Evolutionary conservation across 2,797 vertebrate species (phyloP).

Genomic region (Tokudaia tokunoshimensis): DNA sequence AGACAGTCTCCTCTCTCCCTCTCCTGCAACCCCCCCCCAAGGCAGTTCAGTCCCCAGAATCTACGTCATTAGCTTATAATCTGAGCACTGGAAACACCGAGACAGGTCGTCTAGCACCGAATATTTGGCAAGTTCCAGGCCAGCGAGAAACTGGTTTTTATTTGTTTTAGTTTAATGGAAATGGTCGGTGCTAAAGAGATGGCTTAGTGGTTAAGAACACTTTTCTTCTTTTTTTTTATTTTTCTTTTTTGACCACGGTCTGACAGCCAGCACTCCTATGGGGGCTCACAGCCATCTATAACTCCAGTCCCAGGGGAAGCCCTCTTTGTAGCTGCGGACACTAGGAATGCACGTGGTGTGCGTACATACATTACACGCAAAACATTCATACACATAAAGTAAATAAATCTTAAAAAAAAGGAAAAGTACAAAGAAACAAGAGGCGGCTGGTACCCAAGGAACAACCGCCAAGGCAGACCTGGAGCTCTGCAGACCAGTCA

Average conservation of each 20-base stretch:
- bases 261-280: neutral
- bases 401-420: neutral
- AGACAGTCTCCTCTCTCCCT: neutral
- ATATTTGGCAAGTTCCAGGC: neutral
- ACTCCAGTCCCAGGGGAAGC: too few relatives aligned
- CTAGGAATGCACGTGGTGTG: neutral
- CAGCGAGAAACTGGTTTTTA: neutral
- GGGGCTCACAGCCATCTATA: neutral
- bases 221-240: too few relatives aligned
- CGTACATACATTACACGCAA: neutral
- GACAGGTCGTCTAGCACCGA: neutral
- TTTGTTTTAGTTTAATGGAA: neutral
- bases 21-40: too few relatives aligned
- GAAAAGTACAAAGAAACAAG: neutral
- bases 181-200: neutral
- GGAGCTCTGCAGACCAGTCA: too few relatives aligned
- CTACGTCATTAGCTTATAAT: neutral
- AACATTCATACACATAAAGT: neutral
- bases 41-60: neutral
- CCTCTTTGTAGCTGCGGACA: too few relatives aligned
- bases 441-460: neutral
- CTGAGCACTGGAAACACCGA: neutral
- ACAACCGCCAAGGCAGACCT: neutral
- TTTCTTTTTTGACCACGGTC: too few relatives aligned
- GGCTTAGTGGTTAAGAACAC: neutral